These are phyloP conservation scores for Orthosia gracilis DNA, from an alignment of 2,888 invertebrate species.

Conservation along the genomic window DNA sequence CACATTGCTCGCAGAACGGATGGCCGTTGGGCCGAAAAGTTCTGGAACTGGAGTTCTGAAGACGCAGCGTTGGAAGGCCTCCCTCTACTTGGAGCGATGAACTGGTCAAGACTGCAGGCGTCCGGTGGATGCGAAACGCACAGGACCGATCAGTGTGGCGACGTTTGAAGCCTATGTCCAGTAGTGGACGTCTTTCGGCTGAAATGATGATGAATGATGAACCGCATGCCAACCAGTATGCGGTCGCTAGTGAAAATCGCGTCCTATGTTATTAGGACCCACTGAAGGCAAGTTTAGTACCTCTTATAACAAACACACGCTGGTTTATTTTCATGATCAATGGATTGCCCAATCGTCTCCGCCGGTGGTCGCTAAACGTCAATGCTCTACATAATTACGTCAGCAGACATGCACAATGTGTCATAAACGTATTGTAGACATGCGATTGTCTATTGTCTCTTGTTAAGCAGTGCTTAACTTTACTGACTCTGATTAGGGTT, in stretches of 20 bases:
- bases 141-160: too few species aligned
- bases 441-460: conserved; percentile 63
- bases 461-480: conserved; percentile 42
- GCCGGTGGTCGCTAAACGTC: conserved; percentile 47
- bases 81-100: too few species aligned
- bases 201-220: too few species aligned
- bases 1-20: too few species aligned
- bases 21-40: too few species aligned
- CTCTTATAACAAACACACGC: background rate
- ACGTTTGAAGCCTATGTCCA: too few species aligned
- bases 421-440: conserved; percentile 55
- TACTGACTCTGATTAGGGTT: conserved; percentile 58
- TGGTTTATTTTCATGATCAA: conserved; percentile 4
- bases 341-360: conserved; percentile 19
- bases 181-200: too few species aligned
- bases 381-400: conserved; percentile 35
- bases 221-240: background rate
- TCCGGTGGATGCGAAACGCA: too few species aligned
- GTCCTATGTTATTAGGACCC: background rate
- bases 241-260: background rate
- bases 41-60: too few species aligned
- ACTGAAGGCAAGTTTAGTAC: background rate
- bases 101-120: too few species aligned
- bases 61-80: too few species aligned
- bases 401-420: conserved; percentile 47